A percentile compares a stretch with the other conserved stretches of the same genome.
Conservation (phyloP, 1,140 invertebrate genomes). For the Lycorma delicatula region DNA sequence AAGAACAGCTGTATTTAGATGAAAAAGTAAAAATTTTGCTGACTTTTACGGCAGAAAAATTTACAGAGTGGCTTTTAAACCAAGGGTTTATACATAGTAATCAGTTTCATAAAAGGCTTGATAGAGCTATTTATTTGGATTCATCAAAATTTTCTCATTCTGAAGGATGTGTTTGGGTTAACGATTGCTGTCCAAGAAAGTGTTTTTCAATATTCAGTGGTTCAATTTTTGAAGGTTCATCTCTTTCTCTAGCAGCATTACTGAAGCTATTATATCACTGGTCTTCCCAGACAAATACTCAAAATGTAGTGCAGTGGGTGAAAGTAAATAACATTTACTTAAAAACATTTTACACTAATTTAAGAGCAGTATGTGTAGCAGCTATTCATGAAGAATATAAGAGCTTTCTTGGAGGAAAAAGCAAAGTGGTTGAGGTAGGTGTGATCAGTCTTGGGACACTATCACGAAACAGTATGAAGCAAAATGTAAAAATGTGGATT, state of each 20-base stretch:
- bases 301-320: constrained; percentile 80
- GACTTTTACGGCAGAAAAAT: constrained; percentile 66
- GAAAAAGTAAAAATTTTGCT: constrained; percentile 70
- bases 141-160: constrained; percentile 72
- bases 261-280: constrained; percentile 83
- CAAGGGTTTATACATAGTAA: constrained; percentile 67
- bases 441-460: constrained; percentile 84
- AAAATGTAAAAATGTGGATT: constrained; percentile 82
- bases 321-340: constrained; percentile 70
- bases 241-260: constrained; percentile 67
- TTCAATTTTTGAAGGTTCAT: constrained; percentile 75
- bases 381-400: constrained; percentile 65
- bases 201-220: constrained; percentile 78
- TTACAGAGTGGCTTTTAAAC: constrained; percentile 82
- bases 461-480: constrained; percentile 67
- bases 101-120: constrained; percentile 58
- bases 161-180: constrained; percentile 83
- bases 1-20: constrained; percentile 45
- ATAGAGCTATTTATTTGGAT: constrained; percentile 77
- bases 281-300: constrained; percentile 78
- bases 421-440: constrained; percentile 61
- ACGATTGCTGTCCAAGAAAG: constrained; percentile 68
- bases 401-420: constrained; percentile 57
- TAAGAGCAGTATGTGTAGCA: constrained; percentile 66
- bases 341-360: constrained; percentile 67